A percentile compares a stretch with the other conserved stretches of the same genome.
phyloP scores from a whole-genome alignment of 2,797 vertebrate species.

The Amphiprion clarkii region DNA sequence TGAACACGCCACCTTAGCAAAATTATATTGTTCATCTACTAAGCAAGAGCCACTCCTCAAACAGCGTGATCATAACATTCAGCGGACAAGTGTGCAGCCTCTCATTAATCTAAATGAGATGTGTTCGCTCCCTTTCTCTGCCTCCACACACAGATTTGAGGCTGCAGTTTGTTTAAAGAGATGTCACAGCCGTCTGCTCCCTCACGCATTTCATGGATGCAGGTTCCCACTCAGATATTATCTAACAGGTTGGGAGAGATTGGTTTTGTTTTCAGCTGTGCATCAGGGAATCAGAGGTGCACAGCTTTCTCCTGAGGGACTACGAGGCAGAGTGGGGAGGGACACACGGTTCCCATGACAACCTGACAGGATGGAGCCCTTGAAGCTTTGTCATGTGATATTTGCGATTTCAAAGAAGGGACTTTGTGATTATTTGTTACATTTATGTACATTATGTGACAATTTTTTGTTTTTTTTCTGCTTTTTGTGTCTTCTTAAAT shows the following conservation, averaged over 20 bases:
- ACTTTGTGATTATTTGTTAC: constrained; percentile 39
- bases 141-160: constrained; percentile 58
- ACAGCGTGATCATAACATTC: constrained; percentile 74
- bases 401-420: constrained; percentile 88
- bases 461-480: constrained; percentile 9
- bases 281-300: constrained; percentile 75
- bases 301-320: constrained; percentile 89
- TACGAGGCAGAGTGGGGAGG: constrained; percentile 84
- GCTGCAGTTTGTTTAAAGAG: constrained; percentile 54
- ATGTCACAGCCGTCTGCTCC: constrained; percentile 34
- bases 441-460: constrained; percentile 3
- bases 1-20: constrained; percentile 64
- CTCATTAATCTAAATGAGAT: constrained; percentile 79
- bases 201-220: constrained; percentile 20
- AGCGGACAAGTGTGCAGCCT: constrained; percentile 62
- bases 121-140: constrained; percentile 61
- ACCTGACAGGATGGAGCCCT: constrained; percentile 90
- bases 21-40: constrained; percentile 79
- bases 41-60: constrained; percentile 75
- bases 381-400: constrained; percentile 90
- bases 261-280: constrained; percentile 63
- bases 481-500: constrained; percentile 1
- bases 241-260: constrained; percentile 52
- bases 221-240: constrained; percentile 42
- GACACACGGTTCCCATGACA: constrained; percentile 92